Base-by-base conservation (phyloP, 2,797 vertebrate species). In the Syndactyla subalaris region DNA sequence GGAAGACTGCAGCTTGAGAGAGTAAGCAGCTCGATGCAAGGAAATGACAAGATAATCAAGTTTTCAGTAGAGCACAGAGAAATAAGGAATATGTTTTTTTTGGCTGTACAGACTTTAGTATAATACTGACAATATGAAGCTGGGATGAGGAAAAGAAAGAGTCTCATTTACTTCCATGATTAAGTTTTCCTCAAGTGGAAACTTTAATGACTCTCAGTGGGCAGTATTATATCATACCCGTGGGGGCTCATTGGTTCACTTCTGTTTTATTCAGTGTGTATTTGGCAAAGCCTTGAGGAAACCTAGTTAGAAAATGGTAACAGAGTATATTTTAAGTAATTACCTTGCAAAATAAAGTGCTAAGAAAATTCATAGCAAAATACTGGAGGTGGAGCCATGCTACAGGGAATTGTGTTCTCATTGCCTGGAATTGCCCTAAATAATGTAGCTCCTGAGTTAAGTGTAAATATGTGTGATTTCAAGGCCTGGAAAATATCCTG, bases 341-440 rank as follows among this genome's bases (percentile, higher is more conserved):
- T 38, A 43, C 70, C 52, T 5, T 51, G 8, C 17, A 86, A 88
- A 80, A 59, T 15, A 39, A 70, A 70, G 29, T 26, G 51, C 87
- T 82, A 92, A 76, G 36, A 85, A 93, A 87, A 92, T 93, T 91
- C 81, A 92, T 26, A 92, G 38, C 36, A 75, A 92, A 94, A 91
- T 90, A 89, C 95, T 96, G 90, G 89, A 96, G 93, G 86, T 96
- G 95, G 89, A 96, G 95, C 94, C 93, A 85, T 96, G 95, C 78
- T 91, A 94, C 91, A 96, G 74, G 84, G 77, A 95, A 95, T 80
- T 92, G 81, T 77, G 52, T 57, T 82, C 72, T 93, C 16, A 24
- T 74, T 3, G 13, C 61, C 61, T 93, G 52, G 63, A 90, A 73
- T 81, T 59, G 15, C 27, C 70, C 63, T 73, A 81, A 20, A 92